phyloP scores from a whole-genome alignment of 1,140 invertebrate species.

The Harpegnathos saltator region DNA sequence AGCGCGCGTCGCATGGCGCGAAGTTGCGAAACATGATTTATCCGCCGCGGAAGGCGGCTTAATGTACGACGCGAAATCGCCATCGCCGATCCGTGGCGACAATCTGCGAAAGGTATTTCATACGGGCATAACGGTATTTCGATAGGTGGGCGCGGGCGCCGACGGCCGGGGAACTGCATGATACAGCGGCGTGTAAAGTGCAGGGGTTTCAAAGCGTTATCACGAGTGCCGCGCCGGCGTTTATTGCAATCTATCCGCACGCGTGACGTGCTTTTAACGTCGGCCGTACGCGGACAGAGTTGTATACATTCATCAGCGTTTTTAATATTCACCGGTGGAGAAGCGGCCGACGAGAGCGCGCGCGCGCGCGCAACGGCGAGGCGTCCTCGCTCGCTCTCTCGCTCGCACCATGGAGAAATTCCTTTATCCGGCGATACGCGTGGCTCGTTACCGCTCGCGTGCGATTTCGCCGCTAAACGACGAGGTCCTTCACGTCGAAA shows the following conservation, averaged over 20 bases:
- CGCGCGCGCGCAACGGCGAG: constrained; percentile 10
- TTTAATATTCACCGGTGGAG: constrained; percentile 63
- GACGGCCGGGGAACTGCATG: constrained; percentile 16
- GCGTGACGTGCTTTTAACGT: constrained; percentile 56
- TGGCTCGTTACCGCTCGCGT: constrained; percentile 23
- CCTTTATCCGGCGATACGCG: constrained; percentile 50
- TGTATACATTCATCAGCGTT: constrained; percentile 64
- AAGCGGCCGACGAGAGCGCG: neutral
- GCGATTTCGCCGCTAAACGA: constrained; percentile 32
- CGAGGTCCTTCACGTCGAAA: constrained; percentile 37
- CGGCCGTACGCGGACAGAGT: constrained; percentile 44
- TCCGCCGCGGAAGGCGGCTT: constrained; percentile 33
- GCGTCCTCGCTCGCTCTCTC: constrained; percentile 42
- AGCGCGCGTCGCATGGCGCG: neutral
- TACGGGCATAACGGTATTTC: constrained; percentile 43
- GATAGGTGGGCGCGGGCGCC: constrained; percentile 36
- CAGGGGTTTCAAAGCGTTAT: constrained; percentile 53
- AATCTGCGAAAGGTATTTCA: constrained; percentile 56
- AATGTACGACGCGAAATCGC: constrained; percentile 57
- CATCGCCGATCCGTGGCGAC: constrained; percentile 53
- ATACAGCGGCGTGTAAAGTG: constrained; percentile 52
- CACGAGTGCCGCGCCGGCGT: constrained; percentile 43
- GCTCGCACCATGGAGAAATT: constrained; percentile 33
- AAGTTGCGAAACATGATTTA: constrained; percentile 52
- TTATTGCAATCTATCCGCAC: constrained; percentile 55